Evolutionary conservation across 2,797 vertebrate genomes (phyloP).

Genomic region (Phrynocephalus vlangalii): DNA sequence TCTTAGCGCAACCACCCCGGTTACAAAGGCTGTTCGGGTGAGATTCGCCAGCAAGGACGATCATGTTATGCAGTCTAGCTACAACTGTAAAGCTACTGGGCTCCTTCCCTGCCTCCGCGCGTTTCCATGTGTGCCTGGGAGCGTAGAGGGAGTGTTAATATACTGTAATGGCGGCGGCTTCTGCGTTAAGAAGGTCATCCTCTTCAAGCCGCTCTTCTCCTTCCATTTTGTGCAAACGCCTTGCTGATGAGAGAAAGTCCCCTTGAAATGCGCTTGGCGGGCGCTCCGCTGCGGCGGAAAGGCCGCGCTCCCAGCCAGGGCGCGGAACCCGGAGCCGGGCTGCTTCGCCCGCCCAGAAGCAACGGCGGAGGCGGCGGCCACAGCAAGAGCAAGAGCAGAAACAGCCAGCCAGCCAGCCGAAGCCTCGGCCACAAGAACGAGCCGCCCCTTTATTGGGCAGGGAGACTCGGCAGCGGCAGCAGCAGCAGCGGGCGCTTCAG

Average conservation of each 20-base stretch:
- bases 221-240: slow-evolving; percentile 91
- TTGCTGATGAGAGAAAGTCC: slow-evolving; percentile 92
- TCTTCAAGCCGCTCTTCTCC: slow-evolving; percentile 88
- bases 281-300: slow-evolving; percentile 11
- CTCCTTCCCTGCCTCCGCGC: background rate
- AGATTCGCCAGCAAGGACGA: background rate
- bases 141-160: slow-evolving; percentile 8
- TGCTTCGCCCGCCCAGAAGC: background rate
- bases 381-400: too few relatives aligned
- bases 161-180: slow-evolving; percentile 84
- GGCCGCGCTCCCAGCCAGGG: slow-evolving; percentile 39
- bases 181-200: slow-evolving; percentile 82
- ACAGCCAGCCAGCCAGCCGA: too few relatives aligned
- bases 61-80: background rate
- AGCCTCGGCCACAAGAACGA: too few relatives aligned
- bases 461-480: too few relatives aligned
- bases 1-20: background rate
- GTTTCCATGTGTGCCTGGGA: background rate
- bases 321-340: slow-evolving; percentile 43
- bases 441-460: too few relatives aligned
- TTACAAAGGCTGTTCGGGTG: slow-evolving; percentile 27
- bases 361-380: too few relatives aligned
- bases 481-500: background rate
- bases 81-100: background rate
- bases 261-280: slow-evolving; percentile 81